Conservation (phyloP, 2,797 vertebrate species). For the Girardinus metallicus region DNA sequence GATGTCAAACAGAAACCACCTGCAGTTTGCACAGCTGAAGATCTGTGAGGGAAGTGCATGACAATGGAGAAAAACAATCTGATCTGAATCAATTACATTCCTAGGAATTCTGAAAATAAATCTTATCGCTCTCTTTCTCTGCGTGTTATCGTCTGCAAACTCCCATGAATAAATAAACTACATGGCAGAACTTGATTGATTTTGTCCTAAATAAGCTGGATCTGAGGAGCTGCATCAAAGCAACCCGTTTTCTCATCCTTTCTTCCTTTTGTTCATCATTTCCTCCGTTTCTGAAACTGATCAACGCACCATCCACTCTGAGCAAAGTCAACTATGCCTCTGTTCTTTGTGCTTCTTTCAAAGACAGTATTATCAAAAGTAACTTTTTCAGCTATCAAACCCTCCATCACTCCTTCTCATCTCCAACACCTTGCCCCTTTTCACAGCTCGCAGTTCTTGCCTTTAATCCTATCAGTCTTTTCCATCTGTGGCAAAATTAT, state of each 20-base stretch:
- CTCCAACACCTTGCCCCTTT: slow-evolving; percentile 39
- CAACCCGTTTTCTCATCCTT: slow-evolving; percentile 11
- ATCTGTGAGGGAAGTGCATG: slow-evolving; percentile 13
- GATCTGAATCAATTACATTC: neutral
- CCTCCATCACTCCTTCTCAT: slow-evolving; percentile 43
- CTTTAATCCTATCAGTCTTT: slow-evolving; percentile 39
- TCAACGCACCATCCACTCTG: slow-evolving; percentile 30
- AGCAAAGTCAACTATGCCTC: slow-evolving; percentile 28
- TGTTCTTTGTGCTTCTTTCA: slow-evolving; percentile 21
- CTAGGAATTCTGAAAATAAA: neutral
- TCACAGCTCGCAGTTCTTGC: slow-evolving; percentile 27
- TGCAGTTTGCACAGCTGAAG: slow-evolving; percentile 20
- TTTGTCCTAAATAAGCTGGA: slow-evolving; percentile 6
- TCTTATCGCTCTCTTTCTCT: neutral
- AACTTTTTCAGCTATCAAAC: slow-evolving; percentile 44
- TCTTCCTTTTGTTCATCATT: slow-evolving; percentile 24
- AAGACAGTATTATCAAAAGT: slow-evolving; percentile 40
- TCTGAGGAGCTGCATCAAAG: slow-evolving; percentile 9
- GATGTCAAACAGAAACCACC: slow-evolving; percentile 24
- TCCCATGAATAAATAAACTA: slow-evolving; percentile 23
- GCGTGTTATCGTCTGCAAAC: slow-evolving; percentile 1
- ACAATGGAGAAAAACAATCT: neutral
- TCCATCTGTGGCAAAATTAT: slow-evolving; percentile 30
- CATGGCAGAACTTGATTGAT: slow-evolving; percentile 13
- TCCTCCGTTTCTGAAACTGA: slow-evolving; percentile 45